Percentiles rank a stretch among this genome's conserved stretches.
Conservation (phyloP, 2,797 vertebrate species). For the Rousettus madagascariensis region DNA sequence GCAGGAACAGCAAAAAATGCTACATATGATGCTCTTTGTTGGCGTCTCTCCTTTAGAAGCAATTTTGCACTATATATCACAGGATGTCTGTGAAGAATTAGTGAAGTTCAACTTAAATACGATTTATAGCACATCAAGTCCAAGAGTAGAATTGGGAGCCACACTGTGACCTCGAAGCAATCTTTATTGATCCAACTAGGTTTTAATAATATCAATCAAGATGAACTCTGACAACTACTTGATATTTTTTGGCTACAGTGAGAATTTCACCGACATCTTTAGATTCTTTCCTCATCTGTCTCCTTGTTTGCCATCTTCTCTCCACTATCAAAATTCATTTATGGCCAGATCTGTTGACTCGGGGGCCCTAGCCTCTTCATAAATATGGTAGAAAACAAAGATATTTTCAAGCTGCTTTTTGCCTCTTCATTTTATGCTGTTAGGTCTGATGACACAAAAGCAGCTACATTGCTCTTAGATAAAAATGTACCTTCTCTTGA, state of each 20-base stretch:
- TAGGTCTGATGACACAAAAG: background rate
- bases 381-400: slow-evolving; percentile 1
- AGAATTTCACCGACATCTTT: slow-evolving; percentile 48
- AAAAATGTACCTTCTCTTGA: background rate
- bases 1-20: background rate
- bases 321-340: slow-evolving; percentile 37
- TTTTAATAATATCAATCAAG: slow-evolving; percentile 63
- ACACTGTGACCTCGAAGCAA: slow-evolving; percentile 36
- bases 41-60: background rate
- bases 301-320: slow-evolving; percentile 34
- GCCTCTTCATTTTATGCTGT: background rate
- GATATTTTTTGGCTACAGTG: slow-evolving; percentile 18
- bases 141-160: slow-evolving; percentile 29
- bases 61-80: background rate
- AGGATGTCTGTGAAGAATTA: slow-evolving; percentile 26
- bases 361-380: background rate
- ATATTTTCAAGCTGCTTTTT: background rate
- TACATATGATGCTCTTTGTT: background rate
- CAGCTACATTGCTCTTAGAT: background rate
- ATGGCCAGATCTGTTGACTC: background rate
- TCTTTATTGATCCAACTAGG: slow-evolving; percentile 60
- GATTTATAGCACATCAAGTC: slow-evolving; percentile 20
- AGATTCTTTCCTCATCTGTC: slow-evolving; percentile 42
- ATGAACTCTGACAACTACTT: slow-evolving; percentile 15
- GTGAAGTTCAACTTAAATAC: slow-evolving; percentile 30